Evolutionary conservation across 2,113 vertebrate genomes (phyloP).

Genomic region (Hyla sarda): DNA sequence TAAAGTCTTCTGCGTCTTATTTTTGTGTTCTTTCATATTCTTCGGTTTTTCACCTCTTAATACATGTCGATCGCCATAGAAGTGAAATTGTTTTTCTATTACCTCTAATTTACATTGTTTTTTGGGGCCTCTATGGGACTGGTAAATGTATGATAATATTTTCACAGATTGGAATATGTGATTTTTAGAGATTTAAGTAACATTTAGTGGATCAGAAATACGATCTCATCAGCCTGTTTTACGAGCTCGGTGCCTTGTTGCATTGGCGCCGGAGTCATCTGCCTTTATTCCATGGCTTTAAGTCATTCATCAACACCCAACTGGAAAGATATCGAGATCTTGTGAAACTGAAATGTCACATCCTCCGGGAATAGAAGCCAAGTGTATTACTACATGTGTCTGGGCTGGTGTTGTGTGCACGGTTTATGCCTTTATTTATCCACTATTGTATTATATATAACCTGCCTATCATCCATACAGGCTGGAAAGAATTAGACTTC

Average conservation of each 20-base stretch:
- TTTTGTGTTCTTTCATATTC: background rate
- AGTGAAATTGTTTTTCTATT: background rate
- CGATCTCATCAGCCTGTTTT: background rate
- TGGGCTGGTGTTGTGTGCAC: background rate
- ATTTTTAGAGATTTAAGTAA: background rate
- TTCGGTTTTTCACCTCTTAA: background rate
- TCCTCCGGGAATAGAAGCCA: background rate
- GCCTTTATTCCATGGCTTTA: background rate
- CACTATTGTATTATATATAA: background rate
- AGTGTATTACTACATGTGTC: background rate
- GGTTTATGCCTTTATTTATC: background rate
- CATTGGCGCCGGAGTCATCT: background rate
- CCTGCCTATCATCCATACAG: background rate
- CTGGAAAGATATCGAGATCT: background rate
- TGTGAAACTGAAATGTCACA: constrained; percentile 23
- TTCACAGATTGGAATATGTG: background rate
- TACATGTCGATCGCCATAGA: background rate
- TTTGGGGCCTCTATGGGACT: background rate
- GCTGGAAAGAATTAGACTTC: too few species aligned
- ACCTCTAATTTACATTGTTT: background rate
- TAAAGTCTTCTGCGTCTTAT: too few species aligned
- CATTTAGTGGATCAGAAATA: background rate
- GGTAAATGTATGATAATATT: background rate
- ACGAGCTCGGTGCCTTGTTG: background rate
- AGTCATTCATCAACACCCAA: constrained; percentile 30